A percentile compares a stretch with the other conserved stretches of the same genome.
These are phyloP conservation scores for Biston stratarius DNA, from an alignment of 2,888 invertebrate genomes.

Conservation along the genomic window DNA sequence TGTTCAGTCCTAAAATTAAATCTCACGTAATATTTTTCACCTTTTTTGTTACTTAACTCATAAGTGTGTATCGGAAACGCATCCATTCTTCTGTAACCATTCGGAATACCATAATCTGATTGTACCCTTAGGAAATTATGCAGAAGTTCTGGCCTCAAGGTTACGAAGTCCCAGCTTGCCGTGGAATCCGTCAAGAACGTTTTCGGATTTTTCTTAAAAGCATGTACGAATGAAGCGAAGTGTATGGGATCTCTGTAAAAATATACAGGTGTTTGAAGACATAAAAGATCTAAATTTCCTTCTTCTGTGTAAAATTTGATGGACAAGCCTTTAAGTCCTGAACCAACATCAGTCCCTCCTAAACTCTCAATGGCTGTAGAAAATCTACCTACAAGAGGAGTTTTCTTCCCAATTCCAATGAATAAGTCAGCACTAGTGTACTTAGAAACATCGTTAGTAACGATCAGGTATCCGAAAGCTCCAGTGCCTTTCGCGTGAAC, in stretches of 20 bases:
- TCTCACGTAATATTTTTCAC: conserved; percentile 91
- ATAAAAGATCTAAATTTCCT: conserved; percentile 95
- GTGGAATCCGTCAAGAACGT: conserved; percentile 93
- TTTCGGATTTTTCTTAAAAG: conserved; percentile 95
- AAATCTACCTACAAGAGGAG: conserved; percentile 90
- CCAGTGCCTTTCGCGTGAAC: conserved; percentile 97
- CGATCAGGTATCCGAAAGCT: conserved; percentile 94
- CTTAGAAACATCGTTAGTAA: conserved; percentile 92
- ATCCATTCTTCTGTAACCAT: conserved; percentile 96
- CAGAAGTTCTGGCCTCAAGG: conserved; percentile 91
- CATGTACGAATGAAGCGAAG: conserved; percentile 95
- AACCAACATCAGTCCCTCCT: conserved; percentile 93
- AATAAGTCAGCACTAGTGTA: conserved; percentile 92
- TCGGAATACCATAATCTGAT: conserved; percentile 95
- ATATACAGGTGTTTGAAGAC: conserved; percentile 94
- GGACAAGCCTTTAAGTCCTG: conserved; percentile 95
- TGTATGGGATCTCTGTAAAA: conserved; percentile 93
- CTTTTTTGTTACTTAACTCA: conserved; percentile 92
- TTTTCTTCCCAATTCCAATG: conserved; percentile 90
- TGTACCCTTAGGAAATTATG: conserved; percentile 92
- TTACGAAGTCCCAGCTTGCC: conserved; percentile 95
- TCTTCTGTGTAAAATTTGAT: conserved; percentile 96
- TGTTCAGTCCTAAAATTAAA: conserved; percentile 96
- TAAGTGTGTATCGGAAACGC: conserved; percentile 96
- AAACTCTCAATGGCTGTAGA: conserved; percentile 92